phyloP scores from a whole-genome alignment of 2,888 invertebrate genomes.

The Helleia helle region DNA sequence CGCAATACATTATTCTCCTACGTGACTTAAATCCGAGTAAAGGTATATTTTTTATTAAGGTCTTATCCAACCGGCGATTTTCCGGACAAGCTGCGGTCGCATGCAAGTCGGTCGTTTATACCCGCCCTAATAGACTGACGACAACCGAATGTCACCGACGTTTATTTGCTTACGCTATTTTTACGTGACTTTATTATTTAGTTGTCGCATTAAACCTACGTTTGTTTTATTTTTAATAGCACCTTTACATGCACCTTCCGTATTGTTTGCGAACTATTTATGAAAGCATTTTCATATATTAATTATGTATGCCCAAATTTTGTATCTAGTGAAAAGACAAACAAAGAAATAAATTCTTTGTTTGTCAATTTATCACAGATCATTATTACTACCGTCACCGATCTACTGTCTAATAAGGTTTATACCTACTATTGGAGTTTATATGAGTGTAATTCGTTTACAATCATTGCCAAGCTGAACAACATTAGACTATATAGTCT shows the following conservation, averaged over 20 bases:
- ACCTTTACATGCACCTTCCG: background rate
- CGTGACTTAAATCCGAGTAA: conserved; percentile 10
- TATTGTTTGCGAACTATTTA: background rate
- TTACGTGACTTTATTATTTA: conserved; percentile 15
- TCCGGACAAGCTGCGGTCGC: conserved; percentile 49
- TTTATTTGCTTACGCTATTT: conserved; percentile 47
- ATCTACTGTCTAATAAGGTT: too few relatives aligned
- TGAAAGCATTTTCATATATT: too few relatives aligned
- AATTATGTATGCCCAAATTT: too few relatives aligned
- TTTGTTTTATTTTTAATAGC: conserved; percentile 3
- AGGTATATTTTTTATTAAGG: conserved; percentile 54
- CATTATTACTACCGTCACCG: too few relatives aligned
- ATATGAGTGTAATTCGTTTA: too few relatives aligned
- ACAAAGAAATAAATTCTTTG: too few relatives aligned
- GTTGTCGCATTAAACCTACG: conserved; percentile 6
- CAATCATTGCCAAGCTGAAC: too few relatives aligned
- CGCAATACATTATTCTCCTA: conserved; percentile 1
- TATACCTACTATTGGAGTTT: too few relatives aligned
- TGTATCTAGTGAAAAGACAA: too few relatives aligned
- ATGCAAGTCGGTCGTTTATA: conserved; percentile 59
- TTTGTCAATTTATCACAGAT: too few relatives aligned
- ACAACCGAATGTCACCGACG: conserved; percentile 68
- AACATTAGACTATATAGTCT: too few relatives aligned
- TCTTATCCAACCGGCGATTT: conserved; percentile 39
- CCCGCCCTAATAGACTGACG: conserved; percentile 66